phyloP scores from a whole-genome alignment of 2,113 vertebrate genomes.

The Engraulis encrasicolus region DNA sequence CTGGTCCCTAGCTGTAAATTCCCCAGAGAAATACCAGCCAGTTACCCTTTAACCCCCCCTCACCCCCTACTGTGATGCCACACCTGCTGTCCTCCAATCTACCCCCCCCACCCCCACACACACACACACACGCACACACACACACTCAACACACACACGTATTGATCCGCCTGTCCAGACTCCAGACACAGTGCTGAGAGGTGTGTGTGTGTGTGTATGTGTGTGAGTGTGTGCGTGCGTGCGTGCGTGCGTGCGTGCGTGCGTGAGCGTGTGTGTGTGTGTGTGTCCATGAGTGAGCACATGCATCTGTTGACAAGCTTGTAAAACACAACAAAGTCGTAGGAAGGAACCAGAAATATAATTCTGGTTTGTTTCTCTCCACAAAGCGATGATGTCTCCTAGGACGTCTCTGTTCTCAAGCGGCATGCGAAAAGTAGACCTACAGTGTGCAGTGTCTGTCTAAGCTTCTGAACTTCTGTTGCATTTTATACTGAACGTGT shows the following conservation, averaged over 20 bases:
- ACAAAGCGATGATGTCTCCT: neutral
- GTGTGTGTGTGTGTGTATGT: neutral
- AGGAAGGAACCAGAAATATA: neutral
- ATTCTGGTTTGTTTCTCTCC: neutral
- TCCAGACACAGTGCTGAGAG: neutral
- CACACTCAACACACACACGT: neutral
- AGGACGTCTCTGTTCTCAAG: neutral
- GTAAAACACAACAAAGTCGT: no score
- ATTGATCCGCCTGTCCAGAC: neutral
- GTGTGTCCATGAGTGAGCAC: neutral
- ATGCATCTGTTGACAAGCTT: neutral
- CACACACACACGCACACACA: conserved; percentile 25
- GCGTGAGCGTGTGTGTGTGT: neutral
- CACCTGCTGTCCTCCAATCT: conserved; percentile 71
- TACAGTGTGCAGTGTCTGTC: no score
- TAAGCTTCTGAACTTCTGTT: neutral
- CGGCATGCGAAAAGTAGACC: neutral
- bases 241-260: neutral
- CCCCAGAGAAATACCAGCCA: conserved; percentile 71
- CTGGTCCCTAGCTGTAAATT: conserved; percentile 69
- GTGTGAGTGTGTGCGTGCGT: neutral
- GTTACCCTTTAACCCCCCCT: conserved; percentile 74
- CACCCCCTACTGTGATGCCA: conserved; percentile 63
- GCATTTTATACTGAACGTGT: neutral
- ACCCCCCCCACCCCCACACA: no score